These are phyloP conservation scores for Drosophila villosipedis DNA, from an alignment of 2,888 invertebrate species.

Conservation along the genomic window DNA sequence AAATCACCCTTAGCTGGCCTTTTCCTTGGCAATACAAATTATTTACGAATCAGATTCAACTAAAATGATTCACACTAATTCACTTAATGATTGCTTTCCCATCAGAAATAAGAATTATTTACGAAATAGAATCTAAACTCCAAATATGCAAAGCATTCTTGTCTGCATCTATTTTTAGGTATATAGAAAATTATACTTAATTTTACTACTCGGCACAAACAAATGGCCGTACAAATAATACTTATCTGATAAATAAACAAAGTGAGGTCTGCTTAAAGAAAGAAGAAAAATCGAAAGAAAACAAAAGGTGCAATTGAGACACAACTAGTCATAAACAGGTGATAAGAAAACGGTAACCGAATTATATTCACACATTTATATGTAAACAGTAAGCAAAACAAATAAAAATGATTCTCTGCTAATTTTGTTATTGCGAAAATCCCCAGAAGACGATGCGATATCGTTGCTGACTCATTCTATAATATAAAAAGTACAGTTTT, in stretches of 20 bases:
- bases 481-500: slow-evolving; percentile 21
- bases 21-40: not conserved
- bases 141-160: not conserved
- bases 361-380: not conserved
- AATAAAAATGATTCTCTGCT: slow-evolving; percentile 25
- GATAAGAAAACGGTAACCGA: slow-evolving; percentile 40
- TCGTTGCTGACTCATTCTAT: slow-evolving; percentile 36
- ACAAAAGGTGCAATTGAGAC: slow-evolving; percentile 42
- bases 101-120: not conserved
- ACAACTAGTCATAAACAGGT: slow-evolving; percentile 35
- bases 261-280: slow-evolving; percentile 9
- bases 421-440: slow-evolving; percentile 22
- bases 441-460: slow-evolving; percentile 29
- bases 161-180: not conserved
- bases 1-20: not conserved
- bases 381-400: not conserved
- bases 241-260: slow-evolving; percentile 35
- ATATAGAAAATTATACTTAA: not conserved
- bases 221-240: slow-evolving; percentile 12
- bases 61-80: not conserved
- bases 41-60: not conserved
- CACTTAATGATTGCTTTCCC: not conserved
- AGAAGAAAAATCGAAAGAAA: not conserved
- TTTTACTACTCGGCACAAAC: not conserved
- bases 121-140: not conserved